These are phyloP conservation scores for Etia nguti DNA, from an alignment of 2,113 vertebrate species.

Conservation along the genomic window DNA sequence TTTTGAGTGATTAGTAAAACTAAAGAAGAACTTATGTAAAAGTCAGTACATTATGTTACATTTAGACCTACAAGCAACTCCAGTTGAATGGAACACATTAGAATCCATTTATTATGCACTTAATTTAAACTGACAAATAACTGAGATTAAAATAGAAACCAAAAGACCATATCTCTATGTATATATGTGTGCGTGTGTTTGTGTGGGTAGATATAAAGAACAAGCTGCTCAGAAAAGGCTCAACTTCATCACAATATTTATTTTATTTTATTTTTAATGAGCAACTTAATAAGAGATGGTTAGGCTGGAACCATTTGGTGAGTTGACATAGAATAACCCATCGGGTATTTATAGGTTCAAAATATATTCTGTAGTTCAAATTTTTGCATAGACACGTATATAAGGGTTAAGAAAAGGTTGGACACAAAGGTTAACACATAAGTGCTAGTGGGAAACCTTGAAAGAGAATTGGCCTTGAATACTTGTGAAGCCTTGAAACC, in stretches of 20 bases:
- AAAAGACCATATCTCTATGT: no score
- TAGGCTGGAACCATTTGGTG: background rate
- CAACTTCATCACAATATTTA: no score
- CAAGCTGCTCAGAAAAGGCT: no score
- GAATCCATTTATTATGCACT: no score
- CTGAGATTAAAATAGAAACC: no score
- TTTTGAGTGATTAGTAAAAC: background rate
- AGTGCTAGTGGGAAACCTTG: background rate
- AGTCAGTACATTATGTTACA: background rate
- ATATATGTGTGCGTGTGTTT: no score
- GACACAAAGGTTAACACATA: background rate
- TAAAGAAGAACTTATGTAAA: background rate
- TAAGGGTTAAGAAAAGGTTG: background rate
- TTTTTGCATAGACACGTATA: background rate
- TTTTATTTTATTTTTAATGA: background rate
- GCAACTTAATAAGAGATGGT: background rate
- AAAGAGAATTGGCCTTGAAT: background rate
- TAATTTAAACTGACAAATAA: no score
- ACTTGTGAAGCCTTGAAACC: background rate
- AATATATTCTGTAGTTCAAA: background rate
- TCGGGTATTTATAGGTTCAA: background rate
- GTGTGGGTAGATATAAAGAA: no score
- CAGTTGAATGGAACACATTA: background rate
- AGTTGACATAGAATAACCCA: background rate
- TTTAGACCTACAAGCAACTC: background rate